phyloP scores from a whole-genome alignment of 2,113 vertebrate species.

The Hippocampus barbouri region DNA sequence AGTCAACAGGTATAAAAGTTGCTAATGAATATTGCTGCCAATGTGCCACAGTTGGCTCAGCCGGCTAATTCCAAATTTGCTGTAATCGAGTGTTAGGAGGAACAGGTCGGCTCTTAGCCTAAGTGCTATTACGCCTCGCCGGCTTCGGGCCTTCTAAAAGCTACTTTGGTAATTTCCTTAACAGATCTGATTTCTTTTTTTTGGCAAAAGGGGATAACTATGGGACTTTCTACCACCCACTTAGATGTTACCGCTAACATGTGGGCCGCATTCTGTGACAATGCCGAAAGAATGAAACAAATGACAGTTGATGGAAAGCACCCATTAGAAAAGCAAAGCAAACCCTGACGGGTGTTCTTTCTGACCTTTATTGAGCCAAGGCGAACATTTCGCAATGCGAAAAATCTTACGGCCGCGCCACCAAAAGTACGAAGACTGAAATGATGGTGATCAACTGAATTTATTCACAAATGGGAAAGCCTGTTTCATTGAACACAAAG shows the following conservation, averaged over 20 bases:
- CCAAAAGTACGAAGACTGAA: too few relatives aligned
- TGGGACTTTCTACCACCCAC: not conserved
- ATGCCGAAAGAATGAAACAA: not conserved
- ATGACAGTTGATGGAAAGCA: not conserved
- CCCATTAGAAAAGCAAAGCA: not conserved
- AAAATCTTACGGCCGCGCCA: not conserved
- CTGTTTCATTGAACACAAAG: too few relatives aligned
- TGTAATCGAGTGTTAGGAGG: not conserved
- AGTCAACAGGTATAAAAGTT: conserved; percentile 5
- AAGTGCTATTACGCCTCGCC: not conserved
- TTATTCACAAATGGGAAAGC: too few relatives aligned
- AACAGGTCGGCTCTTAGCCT: not conserved
- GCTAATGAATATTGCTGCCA: conserved; percentile 2
- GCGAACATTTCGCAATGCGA: not conserved
- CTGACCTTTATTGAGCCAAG: not conserved
- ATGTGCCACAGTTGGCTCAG: conserved; percentile 4
- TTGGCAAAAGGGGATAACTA: not conserved
- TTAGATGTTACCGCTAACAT: not conserved
- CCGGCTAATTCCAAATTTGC: conserved; percentile 5
- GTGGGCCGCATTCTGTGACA: not conserved
- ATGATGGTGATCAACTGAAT: too few relatives aligned
- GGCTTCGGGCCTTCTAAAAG: not conserved
- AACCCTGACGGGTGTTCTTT: not conserved
- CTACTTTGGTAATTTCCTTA: not conserved
- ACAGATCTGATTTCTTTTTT: not conserved